These are phyloP conservation scores for Cynopterus brachyotis DNA, from an alignment of 2,113 vertebrate species.

Conservation along the genomic window DNA sequence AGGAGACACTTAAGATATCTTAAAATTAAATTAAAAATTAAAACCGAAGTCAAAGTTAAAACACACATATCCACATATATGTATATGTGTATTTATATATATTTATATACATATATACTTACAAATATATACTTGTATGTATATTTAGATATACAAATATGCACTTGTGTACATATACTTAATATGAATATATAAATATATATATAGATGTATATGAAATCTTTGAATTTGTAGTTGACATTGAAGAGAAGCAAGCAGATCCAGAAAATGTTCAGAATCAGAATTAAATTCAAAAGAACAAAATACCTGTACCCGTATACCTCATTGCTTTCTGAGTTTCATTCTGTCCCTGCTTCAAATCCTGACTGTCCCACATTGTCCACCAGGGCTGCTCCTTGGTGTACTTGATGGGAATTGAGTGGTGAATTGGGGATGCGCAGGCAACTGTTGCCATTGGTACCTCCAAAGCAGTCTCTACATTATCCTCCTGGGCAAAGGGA, in stretches of 20 bases:
- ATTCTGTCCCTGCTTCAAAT: neutral
- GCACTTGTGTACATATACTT: neutral
- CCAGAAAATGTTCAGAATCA: slow-evolving; percentile 5
- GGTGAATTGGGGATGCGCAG: neutral
- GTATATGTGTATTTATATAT: neutral
- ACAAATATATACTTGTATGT: neutral
- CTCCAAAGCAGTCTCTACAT: accelerated
- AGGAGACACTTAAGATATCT: neutral
- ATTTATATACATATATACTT: neutral
- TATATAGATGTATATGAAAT: neutral
- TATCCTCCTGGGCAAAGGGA: neutral
- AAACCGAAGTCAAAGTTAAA: neutral
- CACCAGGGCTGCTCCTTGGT: neutral
- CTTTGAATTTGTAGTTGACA: neutral
- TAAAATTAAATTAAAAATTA: neutral
- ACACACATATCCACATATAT: neutral
- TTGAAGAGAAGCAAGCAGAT: slow-evolving; percentile 22
- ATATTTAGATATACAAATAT: neutral
- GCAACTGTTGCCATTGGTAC: neutral
- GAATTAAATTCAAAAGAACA: neutral
- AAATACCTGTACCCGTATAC: neutral
- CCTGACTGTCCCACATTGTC: neutral
- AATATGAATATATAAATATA: neutral
- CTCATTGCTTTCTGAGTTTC: neutral
- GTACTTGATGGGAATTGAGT: neutral